Conservation (phyloP, 1,140 invertebrate genomes). For the Hestina assimilis region DNA sequence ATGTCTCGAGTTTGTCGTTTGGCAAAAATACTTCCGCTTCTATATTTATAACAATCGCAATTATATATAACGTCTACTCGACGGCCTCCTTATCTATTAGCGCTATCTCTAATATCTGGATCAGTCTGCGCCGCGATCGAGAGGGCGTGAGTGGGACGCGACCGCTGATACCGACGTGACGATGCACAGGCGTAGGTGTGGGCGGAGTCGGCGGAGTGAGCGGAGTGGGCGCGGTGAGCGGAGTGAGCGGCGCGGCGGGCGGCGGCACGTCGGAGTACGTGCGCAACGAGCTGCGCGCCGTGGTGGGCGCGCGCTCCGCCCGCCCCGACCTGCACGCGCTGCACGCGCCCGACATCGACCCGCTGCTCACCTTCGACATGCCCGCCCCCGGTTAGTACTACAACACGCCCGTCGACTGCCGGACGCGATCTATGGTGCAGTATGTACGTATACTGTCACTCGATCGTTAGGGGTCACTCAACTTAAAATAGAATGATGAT, state of each 20-base stretch:
- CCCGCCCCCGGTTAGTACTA: slow-evolving; percentile 79
- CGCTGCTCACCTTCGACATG: slow-evolving; percentile 85
- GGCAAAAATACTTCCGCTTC: slow-evolving; percentile 44
- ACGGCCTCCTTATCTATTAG: slow-evolving; percentile 10
- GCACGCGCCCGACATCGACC: slow-evolving; percentile 81
- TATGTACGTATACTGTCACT: too few relatives aligned
- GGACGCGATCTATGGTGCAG: too few relatives aligned
- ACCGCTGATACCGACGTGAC: neutral
- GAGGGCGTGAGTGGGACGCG: too few relatives aligned
- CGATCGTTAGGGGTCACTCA: too few relatives aligned
- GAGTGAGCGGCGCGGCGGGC: slow-evolving; percentile 29
- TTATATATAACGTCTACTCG: slow-evolving; percentile 17
- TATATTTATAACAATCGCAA: slow-evolving; percentile 20
- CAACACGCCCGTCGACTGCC: neutral
- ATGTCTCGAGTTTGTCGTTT: slow-evolving; percentile 40
- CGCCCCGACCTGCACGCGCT: slow-evolving; percentile 56
- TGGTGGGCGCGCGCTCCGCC: slow-evolving; percentile 87
- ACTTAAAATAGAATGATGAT: too few relatives aligned
- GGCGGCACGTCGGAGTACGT: slow-evolving; percentile 87
- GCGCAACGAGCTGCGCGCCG: slow-evolving; percentile 91
- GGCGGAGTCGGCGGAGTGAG: slow-evolving; percentile 17
- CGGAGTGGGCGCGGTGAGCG: slow-evolving; percentile 24
- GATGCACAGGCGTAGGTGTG: slow-evolving; percentile 14
- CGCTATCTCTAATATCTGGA: slow-evolving; percentile 16
- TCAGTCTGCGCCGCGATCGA: slow-evolving; percentile 12